phyloP scores from a whole-genome alignment of 2,888 invertebrate species.

The Agrotis ipsilon region DNA sequence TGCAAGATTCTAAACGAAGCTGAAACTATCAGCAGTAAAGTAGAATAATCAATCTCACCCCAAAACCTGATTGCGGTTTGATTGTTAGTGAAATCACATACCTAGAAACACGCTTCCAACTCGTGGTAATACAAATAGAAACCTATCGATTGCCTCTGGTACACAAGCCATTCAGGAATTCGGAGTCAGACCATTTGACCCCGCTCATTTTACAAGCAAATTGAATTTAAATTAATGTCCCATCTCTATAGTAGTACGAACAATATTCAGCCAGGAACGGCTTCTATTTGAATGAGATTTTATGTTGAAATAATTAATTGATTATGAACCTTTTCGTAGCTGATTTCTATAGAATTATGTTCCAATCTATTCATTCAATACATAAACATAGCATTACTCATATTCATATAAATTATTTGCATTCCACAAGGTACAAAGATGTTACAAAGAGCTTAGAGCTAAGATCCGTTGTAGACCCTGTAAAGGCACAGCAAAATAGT shows the following conservation, averaged over 20 bases:
- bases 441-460: too few relatives aligned
- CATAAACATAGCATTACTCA: neutral
- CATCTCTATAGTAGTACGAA: conserved; percentile 30
- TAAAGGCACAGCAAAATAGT: too few relatives aligned
- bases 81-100: conserved; percentile 15
- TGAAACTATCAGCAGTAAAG: neutral
- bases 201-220: conserved; percentile 53
- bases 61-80: conserved; percentile 7
- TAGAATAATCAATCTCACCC: conserved; percentile 27
- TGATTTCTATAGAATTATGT: neutral
- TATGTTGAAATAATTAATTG: conserved; percentile 24
- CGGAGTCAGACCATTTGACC: conserved; percentile 59
- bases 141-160: conserved; percentile 37
- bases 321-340: neutral
- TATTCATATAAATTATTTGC: too few relatives aligned
- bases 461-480: too few relatives aligned
- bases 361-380: neutral
- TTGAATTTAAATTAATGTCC: conserved; percentile 59
- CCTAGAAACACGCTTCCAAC: conserved; percentile 16
- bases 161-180: conserved; percentile 47
- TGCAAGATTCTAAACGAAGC: too few relatives aligned
- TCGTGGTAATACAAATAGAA: conserved; percentile 36
- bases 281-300: conserved; percentile 34
- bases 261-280: conserved; percentile 14
- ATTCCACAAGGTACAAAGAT: too few relatives aligned